Conservation (phyloP, 2,113 vertebrate species). For the Larimichthys polyactis region DNA sequence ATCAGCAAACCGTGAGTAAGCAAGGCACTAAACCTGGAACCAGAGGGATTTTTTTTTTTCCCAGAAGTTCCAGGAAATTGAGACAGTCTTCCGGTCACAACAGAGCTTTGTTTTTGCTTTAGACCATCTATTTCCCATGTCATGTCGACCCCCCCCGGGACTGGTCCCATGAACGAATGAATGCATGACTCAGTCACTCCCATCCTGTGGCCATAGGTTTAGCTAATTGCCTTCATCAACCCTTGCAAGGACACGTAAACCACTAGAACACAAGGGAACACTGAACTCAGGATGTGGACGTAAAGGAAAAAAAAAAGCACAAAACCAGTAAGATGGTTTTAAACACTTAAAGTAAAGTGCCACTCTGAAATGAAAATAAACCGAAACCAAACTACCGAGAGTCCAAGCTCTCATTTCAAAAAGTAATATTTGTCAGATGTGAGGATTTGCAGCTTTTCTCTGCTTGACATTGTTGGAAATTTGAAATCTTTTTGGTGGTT, state of each 20-base stretch:
- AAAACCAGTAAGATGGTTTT: not conserved
- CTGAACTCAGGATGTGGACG: not conserved
- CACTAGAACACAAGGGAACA: not conserved
- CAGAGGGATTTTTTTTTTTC: slow-evolving; percentile 6
- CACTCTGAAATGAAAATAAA: not conserved
- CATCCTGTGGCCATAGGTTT: slow-evolving; percentile 7
- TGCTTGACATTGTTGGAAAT: not conserved
- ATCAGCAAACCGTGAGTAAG: not conserved
- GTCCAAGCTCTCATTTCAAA: not conserved
- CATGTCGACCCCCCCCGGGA: not conserved
- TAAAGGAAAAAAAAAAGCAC: too few relatives aligned
- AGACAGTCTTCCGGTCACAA: slow-evolving; percentile 29
- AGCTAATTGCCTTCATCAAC: not conserved
- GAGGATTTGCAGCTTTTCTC: not conserved
- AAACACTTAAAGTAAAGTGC: not conserved
- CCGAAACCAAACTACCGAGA: not conserved
- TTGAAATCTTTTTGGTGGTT: not conserved
- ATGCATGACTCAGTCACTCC: slow-evolving; percentile 34
- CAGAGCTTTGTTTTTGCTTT: not conserved
- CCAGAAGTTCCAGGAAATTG: slow-evolving; percentile 43
- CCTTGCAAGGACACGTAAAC: not conserved
- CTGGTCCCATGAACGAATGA: slow-evolving; percentile 11
- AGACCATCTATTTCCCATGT: slow-evolving; percentile 24
- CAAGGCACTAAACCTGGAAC: not conserved
- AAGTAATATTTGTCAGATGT: not conserved